These are phyloP conservation scores for Formica aserva DNA, from an alignment of 2,888 invertebrate species.

Conservation along the genomic window DNA sequence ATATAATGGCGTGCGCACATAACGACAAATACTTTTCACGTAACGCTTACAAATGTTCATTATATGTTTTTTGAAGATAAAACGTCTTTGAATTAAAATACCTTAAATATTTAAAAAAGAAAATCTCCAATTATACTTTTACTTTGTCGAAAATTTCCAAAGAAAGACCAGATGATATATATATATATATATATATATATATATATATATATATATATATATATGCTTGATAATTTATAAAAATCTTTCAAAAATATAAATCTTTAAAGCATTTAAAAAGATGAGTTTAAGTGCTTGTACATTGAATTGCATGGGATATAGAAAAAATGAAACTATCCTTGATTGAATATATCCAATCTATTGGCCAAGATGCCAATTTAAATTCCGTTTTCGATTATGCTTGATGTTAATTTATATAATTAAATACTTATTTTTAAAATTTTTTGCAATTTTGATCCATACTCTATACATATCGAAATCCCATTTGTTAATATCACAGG, in stretches of 20 bases:
- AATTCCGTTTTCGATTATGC: background rate
- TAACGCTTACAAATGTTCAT: slow-evolving; percentile 33
- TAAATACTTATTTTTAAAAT: background rate
- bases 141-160: background rate
- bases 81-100: background rate
- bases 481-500: slow-evolving; percentile 5
- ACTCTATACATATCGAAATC: background rate
- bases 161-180: background rate
- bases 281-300: background rate
- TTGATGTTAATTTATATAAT: background rate
- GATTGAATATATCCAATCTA: background rate
- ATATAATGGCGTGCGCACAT: slow-evolving; percentile 27
- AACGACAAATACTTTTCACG: slow-evolving; percentile 17
- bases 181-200: background rate
- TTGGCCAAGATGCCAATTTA: background rate
- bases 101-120: background rate
- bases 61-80: background rate
- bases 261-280: slow-evolving; percentile 18
- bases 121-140: slow-evolving; percentile 6
- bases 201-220: background rate
- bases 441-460: slow-evolving; percentile 14
- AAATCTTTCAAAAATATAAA: slow-evolving; percentile 24
- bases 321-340: slow-evolving; percentile 2
- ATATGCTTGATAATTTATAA: background rate
- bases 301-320: background rate